phyloP scores from a whole-genome alignment of 2,797 vertebrate genomes.

The Lithobates sylvaticus region DNA sequence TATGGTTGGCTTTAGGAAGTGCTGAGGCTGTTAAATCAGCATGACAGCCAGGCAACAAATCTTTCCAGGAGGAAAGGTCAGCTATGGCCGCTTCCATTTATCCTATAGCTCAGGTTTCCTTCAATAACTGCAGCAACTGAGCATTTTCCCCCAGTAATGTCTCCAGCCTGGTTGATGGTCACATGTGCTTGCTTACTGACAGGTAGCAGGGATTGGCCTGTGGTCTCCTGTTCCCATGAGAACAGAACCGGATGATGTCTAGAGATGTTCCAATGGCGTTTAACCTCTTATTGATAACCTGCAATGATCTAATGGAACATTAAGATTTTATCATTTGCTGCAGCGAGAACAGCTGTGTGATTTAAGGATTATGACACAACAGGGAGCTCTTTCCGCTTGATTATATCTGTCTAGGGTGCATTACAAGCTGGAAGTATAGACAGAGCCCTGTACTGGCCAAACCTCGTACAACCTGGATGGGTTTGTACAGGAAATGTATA shows the following conservation, averaged over 20 bases:
- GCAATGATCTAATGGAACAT: conserved; percentile 61
- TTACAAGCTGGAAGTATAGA: conserved; percentile 36
- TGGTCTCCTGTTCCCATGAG: neutral
- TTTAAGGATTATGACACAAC: conserved; percentile 58
- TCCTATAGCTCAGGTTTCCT: neutral
- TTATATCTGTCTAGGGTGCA: conserved; percentile 53
- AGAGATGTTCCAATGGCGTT: conserved; percentile 36
- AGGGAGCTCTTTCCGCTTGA: conserved; percentile 42
- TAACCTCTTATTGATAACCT: conserved; percentile 59
- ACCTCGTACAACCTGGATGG: conserved; percentile 16
- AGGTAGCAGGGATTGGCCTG: neutral
- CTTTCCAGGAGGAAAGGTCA: neutral
- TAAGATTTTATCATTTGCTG: conserved; percentile 61
- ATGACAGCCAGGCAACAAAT: neutral
- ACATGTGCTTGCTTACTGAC: conserved; percentile 55
- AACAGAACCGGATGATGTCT: neutral
- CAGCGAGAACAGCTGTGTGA: conserved; percentile 55
- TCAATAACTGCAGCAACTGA: neutral
- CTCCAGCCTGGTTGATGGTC: conserved; percentile 2
- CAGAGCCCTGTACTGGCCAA: conserved; percentile 38
- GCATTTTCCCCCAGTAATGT: neutral
- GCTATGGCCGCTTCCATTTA: neutral
- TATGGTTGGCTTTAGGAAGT: too few relatives aligned
- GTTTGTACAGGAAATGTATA: conserved; percentile 51
- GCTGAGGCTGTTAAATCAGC: neutral